These are phyloP conservation scores for Phoebastria nigripes DNA, from an alignment of 2,797 vertebrate genomes.

Conservation along the genomic window DNA sequence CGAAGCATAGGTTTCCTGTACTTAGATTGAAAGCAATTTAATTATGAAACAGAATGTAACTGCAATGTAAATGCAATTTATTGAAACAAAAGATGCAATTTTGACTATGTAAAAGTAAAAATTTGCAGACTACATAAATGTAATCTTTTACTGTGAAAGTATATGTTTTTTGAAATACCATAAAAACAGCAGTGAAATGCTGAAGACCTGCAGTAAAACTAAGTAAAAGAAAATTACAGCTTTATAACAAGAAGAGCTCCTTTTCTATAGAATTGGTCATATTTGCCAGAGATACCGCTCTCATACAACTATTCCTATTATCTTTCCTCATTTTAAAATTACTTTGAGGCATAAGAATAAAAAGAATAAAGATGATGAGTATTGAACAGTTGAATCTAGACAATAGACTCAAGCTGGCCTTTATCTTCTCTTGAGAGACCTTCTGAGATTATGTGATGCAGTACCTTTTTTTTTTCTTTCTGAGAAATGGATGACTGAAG, in stretches of 20 bases:
- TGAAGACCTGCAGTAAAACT: constrained; percentile 2
- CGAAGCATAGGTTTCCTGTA: constrained; percentile 35
- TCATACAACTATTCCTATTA: not conserved
- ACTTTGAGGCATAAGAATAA: constrained; percentile 34
- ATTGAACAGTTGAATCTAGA: not conserved
- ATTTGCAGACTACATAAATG: not conserved
- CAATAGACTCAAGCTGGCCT: constrained; percentile 13
- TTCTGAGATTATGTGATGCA: not conserved
- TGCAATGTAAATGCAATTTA: not conserved
- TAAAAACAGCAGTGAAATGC: not conserved
- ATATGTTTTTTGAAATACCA: not conserved
- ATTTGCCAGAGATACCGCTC: not conserved
- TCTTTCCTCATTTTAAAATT: constrained; percentile 14
- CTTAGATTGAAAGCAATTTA: constrained; percentile 2
- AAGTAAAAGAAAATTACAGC: constrained; percentile 19
- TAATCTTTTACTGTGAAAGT: not conserved
- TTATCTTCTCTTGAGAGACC: constrained; percentile 14
- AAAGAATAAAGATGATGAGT: constrained; percentile 19
- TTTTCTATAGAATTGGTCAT: not conserved
- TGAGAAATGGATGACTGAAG: constrained; percentile 20
- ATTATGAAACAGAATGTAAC: not conserved
- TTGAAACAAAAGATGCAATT: not conserved
- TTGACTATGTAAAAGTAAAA: not conserved
- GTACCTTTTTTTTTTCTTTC: not conserved
- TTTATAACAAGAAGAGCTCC: not conserved